These are phyloP conservation scores for Synanthedon tipuliformis DNA, from an alignment of 2,888 invertebrate genomes.

Conservation along the genomic window DNA sequence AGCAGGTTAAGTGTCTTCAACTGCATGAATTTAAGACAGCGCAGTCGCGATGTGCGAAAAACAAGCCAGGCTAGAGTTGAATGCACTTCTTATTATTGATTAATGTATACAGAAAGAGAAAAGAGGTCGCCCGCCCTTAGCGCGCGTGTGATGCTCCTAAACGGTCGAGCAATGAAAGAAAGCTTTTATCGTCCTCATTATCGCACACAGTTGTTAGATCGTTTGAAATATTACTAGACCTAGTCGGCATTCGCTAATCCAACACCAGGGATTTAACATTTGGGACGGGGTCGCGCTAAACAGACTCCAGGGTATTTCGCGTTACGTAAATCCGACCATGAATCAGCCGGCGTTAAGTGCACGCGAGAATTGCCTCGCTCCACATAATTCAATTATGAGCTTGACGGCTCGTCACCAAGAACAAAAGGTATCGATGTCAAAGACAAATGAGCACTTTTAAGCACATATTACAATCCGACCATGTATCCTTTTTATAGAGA, in stretches of 20 bases:
- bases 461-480: too few relatives aligned
- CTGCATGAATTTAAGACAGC: conserved; percentile 8
- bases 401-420: conserved; percentile 25
- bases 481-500: too few relatives aligned
- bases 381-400: conserved; percentile 61
- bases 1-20: neutral
- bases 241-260: neutral
- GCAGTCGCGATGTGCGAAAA: conserved; percentile 16
- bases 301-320: conserved; percentile 38
- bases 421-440: neutral
- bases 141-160: neutral
- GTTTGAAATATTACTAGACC: conserved; percentile 4
- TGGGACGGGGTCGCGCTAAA: conserved; percentile 35
- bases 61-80: conserved; percentile 18
- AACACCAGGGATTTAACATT: conserved; percentile 11
- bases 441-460: neutral
- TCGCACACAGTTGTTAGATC: conserved; percentile 1
- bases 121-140: conserved; percentile 8
- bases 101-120: conserved; percentile 14
- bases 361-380: conserved; percentile 54
- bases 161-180: neutral
- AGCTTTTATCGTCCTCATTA: neutral
- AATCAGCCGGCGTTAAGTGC: conserved; percentile 53
- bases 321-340: conserved; percentile 38
- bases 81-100: conserved; percentile 20